Conservation (phyloP, 2,888 invertebrate species). For the Macrophya annulata region DNA sequence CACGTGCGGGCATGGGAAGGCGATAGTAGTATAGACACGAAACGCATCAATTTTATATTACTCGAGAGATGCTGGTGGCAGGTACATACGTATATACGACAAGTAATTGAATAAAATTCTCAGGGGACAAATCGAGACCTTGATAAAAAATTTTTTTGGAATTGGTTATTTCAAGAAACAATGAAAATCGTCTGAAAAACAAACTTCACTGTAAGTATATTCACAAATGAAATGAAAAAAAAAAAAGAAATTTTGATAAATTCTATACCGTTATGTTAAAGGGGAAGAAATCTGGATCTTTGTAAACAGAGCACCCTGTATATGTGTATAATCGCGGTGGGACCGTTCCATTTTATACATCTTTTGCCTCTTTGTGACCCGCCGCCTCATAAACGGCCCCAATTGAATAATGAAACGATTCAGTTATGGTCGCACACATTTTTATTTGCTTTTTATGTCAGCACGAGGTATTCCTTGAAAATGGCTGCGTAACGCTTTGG, state of each 20-base stretch:
- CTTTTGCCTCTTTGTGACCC: conserved; percentile 53
- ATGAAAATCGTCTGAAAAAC: conserved; percentile 15
- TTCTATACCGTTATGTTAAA: neutral
- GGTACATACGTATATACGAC: neutral
- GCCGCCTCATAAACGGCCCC: conserved; percentile 51
- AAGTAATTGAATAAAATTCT: conserved; percentile 31
- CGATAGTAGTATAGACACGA: conserved; percentile 24
- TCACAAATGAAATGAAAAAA: neutral
- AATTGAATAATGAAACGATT: conserved; percentile 58
- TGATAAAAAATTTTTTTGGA: neutral
- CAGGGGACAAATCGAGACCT: neutral
- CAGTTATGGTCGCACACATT: conserved; percentile 55
- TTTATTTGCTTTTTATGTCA: conserved; percentile 48
- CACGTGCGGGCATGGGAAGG: neutral
- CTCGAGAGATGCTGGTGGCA: conserved; percentile 19
- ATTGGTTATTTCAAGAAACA: neutral
- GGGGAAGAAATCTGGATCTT: conserved; percentile 4
- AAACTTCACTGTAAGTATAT: neutral
- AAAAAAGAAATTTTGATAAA: neutral
- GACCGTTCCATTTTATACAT: conserved; percentile 41
- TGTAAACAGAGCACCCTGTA: conserved; percentile 31
- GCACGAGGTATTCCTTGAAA: conserved; percentile 23
- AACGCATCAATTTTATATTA: conserved; percentile 42
- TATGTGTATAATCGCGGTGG: conserved; percentile 42
- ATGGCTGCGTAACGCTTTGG: conserved; percentile 28